These are phyloP conservation scores for Stenolophus ochropezus DNA, from an alignment of 2,888 invertebrate genomes.

Conservation along the genomic window DNA sequence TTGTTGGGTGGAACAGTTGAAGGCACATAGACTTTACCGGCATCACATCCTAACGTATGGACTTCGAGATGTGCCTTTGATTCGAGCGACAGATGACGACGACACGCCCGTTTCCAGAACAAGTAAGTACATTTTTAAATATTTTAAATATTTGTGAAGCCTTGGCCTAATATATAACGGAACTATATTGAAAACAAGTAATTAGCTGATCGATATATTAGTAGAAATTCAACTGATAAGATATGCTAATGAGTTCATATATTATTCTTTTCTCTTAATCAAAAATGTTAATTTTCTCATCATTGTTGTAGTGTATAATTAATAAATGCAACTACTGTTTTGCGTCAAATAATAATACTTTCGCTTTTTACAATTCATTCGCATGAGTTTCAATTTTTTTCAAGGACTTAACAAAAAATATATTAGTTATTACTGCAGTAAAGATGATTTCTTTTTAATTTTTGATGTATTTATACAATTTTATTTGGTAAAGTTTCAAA, in stretches of 20 bases:
- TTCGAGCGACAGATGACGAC: constrained; percentile 68
- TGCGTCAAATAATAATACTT: neutral
- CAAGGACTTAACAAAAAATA: neutral
- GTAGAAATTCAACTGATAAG: too few relatives aligned
- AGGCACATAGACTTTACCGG: constrained; percentile 84
- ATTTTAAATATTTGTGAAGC: too few relatives aligned
- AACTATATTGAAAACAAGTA: too few relatives aligned
- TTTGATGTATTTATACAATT: too few relatives aligned
- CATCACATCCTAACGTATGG: constrained; percentile 85
- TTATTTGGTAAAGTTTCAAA: too few relatives aligned
- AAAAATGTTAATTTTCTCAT: neutral
- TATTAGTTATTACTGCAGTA: too few relatives aligned
- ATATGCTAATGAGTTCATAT: too few relatives aligned
- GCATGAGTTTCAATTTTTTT: neutral
- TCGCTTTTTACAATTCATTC: neutral
- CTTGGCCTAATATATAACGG: too few relatives aligned
- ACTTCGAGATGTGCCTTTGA: constrained; percentile 73
- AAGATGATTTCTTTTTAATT: too few relatives aligned
- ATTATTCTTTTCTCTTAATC: neutral
- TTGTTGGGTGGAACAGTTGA: constrained; percentile 84
- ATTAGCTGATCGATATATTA: too few relatives aligned
- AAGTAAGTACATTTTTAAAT: constrained; percentile 70
- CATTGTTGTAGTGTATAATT: neutral
- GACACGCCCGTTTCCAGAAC: constrained; percentile 63
- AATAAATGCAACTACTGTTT: neutral